These are phyloP conservation scores for Polyploca ridens DNA, from an alignment of 2,888 invertebrate species.

Conservation along the genomic window DNA sequence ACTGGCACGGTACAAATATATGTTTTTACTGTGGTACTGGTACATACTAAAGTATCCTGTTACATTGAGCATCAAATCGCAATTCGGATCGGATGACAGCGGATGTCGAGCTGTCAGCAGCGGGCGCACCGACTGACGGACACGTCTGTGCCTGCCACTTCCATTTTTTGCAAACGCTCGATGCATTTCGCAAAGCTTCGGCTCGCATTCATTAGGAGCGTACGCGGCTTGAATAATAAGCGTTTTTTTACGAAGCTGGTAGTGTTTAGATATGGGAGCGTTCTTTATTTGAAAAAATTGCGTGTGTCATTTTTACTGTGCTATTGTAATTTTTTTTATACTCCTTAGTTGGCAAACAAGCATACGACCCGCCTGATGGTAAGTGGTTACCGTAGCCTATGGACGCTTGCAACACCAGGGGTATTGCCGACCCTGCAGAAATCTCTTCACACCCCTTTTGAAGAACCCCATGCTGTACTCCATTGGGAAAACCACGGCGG, in stretches of 20 bases:
- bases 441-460: too few species aligned
- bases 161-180: constrained; percentile 5
- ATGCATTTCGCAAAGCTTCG: not conserved
- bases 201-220: constrained; percentile 3
- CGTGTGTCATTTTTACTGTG: not conserved
- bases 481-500: too few species aligned
- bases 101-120: constrained; percentile 5
- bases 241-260: not conserved
- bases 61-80: constrained; percentile 6
- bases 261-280: not conserved
- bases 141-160: constrained; percentile 10
- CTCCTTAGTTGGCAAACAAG: too few species aligned
- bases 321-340: too few species aligned
- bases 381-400: too few species aligned
- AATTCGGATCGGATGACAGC: constrained; percentile 12
- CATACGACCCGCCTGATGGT: too few species aligned
- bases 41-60: constrained; percentile 6
- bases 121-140: constrained; percentile 9
- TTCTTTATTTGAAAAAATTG: not conserved
- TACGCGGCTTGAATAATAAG: constrained; percentile 7
- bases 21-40: not conserved
- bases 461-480: too few species aligned
- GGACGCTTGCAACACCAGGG: too few species aligned
- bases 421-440: too few species aligned
- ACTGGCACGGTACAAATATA: not conserved